phyloP scores from a whole-genome alignment of 1,140 invertebrate genomes.

The Gyrodactylus salaris region DNA sequence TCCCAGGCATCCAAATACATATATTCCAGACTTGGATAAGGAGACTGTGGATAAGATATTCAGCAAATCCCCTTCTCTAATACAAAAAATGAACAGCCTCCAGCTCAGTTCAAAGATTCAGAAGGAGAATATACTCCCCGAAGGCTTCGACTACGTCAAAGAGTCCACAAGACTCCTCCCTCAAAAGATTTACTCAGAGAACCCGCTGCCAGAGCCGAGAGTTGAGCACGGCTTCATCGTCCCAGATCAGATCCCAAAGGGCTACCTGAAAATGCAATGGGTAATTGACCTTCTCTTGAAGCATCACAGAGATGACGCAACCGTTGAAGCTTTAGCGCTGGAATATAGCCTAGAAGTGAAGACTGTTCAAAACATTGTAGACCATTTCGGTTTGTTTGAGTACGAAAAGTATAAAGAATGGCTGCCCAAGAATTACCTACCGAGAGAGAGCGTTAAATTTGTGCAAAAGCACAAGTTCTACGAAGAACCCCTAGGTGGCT shows the following conservation, averaged over 20 bases:
- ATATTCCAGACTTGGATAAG: neutral
- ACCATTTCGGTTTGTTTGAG: neutral
- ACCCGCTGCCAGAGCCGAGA: neutral
- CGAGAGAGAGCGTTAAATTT: neutral
- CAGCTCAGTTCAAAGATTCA: neutral
- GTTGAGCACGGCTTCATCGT: neutral
- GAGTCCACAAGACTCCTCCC: neutral
- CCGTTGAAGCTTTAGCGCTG: neutral
- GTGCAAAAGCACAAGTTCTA: neutral
- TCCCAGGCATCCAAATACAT: neutral
- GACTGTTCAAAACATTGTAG: neutral
- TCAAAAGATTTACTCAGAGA: neutral
- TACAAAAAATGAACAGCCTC: neutral
- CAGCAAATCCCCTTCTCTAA: neutral
- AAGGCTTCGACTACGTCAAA: neutral
- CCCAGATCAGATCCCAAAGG: neutral
- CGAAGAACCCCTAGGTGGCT: neutral
- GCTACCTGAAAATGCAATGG: neutral
- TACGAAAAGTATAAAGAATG: neutral
- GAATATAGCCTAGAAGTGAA: neutral
- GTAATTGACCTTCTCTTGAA: neutral
- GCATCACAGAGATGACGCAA: neutral
- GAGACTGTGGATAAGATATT: neutral
- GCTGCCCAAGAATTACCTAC: neutral
- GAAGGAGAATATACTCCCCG: neutral